phyloP scores from a whole-genome alignment of 2,113 vertebrate species.

The Felis catus region F.catus_Fca126_mat1.0 CM031418.1:87267501-87268000 shows the following conservation, averaged over 20 bases:
- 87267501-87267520: background rate
- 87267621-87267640: background rate
- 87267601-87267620: background rate
- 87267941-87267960: background rate
- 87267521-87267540: background rate
- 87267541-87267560: background rate
- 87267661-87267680: background rate
- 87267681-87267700: background rate
- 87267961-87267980: background rate
- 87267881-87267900: background rate
- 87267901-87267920: background rate
- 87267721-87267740: background rate
- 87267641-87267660: background rate
- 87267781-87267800: background rate
- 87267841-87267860: background rate
- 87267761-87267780: background rate
- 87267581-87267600: background rate
- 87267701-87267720: background rate
- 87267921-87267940: background rate
- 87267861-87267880: background rate
- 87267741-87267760: background rate
- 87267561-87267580: background rate
- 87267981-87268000: background rate
- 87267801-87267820: background rate
- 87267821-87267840: background rate